Base-by-base conservation (phyloP, 2,888 invertebrate species). In the Lottia scabra region DNA sequence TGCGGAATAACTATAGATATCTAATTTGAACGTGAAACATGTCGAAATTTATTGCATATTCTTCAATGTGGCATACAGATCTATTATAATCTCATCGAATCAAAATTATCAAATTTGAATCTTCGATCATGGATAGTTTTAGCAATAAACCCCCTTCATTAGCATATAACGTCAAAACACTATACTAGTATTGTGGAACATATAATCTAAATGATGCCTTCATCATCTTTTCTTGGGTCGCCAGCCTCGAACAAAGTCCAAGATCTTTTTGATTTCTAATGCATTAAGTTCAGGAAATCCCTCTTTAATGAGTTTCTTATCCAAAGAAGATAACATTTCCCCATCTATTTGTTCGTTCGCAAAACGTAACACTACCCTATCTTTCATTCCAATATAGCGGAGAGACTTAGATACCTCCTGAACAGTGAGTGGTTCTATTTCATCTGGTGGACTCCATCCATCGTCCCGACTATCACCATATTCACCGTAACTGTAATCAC, bases 201-300 rank as follows among this genome's bases (percentile, higher is more conserved):
- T n/a, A n/a, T n/a, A n/a, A 38, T 38, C 38, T 38, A 38, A 38
- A 38, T 38, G 38, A 38, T 10, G 38, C 1, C 10, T 8, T 38
- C 30, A 26, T 75, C 70, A 79, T 64, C 65, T 67, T 65, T 85
- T 87, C 75, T 87, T 88, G 2, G 88, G 88, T 74, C 88, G 73
- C 88, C 88, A 88, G 0, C 88, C 88, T 23, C 77, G 73, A 30
- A 87, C 79, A 78, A 88, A 87, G 75, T 88, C 87, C 30, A 86
- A 43, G n/a, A 88, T 83, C 76, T 88, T 88, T 75, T 87, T 87
- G 13, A 87, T 78, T 70, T 88, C 87, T 30, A 87, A 79, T 19
- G 85, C 83, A 76, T 87, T 88, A 13, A 87, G 78, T 70, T 87
- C 86, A 1, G 88, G 87, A 75, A 88, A 88, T 6, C 87, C 88